phyloP scores from a whole-genome alignment of 2,797 vertebrate genomes.

The Cynopterus sphinx region DNA sequence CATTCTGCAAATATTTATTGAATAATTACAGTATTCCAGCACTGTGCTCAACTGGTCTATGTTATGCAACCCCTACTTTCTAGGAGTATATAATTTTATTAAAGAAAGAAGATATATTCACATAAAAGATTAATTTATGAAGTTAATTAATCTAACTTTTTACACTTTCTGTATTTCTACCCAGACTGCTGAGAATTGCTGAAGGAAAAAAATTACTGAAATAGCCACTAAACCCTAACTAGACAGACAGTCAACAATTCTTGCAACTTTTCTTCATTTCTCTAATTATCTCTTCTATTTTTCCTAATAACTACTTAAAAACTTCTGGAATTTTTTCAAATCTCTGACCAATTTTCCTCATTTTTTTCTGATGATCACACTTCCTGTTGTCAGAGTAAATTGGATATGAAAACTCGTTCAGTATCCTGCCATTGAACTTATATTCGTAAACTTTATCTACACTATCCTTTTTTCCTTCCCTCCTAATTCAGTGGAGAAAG shows the following conservation, averaged over 20 bases:
- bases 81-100: not conserved
- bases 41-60: not conserved
- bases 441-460: not conserved
- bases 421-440: not conserved
- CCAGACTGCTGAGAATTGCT: not conserved
- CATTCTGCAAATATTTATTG: not conserved
- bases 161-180: not conserved
- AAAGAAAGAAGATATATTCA: not conserved
- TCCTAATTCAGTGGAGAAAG: not conserved
- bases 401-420: not conserved
- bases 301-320: not conserved
- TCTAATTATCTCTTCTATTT: not conserved
- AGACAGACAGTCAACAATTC: not conserved
- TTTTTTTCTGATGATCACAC: not conserved
- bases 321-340: not conserved
- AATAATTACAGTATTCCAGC: not conserved
- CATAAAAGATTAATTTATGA: not conserved
- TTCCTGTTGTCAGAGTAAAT: not conserved
- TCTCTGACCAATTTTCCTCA: not conserved
- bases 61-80: not conserved
- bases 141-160: not conserved
- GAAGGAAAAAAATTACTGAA: not conserved
- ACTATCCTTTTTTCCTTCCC: not conserved
- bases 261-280: not conserved
- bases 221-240: not conserved